Evolutionary conservation across 1,140 invertebrate genomes (phyloP).

Genomic region (Batillaria attramentaria): DNA sequence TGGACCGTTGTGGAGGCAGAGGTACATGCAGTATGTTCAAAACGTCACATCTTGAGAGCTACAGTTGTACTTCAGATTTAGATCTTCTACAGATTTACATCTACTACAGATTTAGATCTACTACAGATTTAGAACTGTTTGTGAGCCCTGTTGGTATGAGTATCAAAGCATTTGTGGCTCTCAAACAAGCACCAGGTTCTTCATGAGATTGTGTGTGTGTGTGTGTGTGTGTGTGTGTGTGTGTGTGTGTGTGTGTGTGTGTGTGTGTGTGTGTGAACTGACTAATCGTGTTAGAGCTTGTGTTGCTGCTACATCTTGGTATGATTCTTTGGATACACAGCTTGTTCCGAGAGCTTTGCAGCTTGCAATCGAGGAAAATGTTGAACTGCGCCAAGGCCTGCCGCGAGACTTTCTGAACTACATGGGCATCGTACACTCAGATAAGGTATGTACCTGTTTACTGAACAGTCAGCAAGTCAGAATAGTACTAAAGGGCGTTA

Average conservation of each 20-base stretch:
- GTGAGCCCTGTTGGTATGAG: not conserved
- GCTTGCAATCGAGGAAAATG: conserved; percentile 80
- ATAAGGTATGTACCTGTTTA: conserved; percentile 64
- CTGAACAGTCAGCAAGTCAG: too few species aligned
- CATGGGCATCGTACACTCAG: conserved; percentile 80
- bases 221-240: conserved; percentile 18
- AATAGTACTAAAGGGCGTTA: too few species aligned
- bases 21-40: too few species aligned
- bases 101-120: too few species aligned
- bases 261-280: not conserved
- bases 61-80: too few species aligned
- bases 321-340: too few species aligned
- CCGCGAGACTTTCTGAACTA: conserved; percentile 84
- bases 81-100: too few species aligned
- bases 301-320: too few species aligned
- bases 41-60: too few species aligned
- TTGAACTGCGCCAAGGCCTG: conserved; percentile 84
- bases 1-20: too few species aligned
- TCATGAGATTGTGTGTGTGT: conserved; percentile 17
- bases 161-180: too few species aligned
- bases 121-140: not conserved
- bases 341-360: conserved; percentile 84
- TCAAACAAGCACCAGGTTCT: too few species aligned
- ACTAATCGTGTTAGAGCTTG: not conserved
- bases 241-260: conserved; percentile 6